Conservation (phyloP, 2,113 vertebrate genomes). For the Spheniscus mendiculus region DNA sequence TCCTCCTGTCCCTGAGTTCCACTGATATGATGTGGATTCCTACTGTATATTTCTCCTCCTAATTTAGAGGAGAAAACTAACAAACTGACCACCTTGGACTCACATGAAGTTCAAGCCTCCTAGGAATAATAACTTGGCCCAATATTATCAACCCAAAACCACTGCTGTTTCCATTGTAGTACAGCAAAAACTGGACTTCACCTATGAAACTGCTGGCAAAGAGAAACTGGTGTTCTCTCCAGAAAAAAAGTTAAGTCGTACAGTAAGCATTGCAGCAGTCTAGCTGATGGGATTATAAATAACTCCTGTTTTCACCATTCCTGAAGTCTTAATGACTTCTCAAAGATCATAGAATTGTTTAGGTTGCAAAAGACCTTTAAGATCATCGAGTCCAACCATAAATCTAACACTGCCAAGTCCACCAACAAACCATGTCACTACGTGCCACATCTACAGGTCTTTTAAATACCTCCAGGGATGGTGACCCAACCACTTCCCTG, state of each 20-base stretch:
- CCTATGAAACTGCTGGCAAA: background rate
- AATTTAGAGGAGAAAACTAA: background rate
- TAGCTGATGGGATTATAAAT: background rate
- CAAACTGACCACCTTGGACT: background rate
- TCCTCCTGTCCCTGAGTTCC: background rate
- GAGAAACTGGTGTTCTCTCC: background rate
- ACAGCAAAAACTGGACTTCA: background rate
- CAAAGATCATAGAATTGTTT: background rate
- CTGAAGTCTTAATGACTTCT: background rate
- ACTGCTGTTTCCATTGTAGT: no score
- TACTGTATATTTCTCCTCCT: background rate
- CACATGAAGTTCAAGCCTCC: background rate
- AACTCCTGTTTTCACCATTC: background rate
- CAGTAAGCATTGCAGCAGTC: background rate
- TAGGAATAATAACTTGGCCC: background rate
- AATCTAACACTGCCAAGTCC: no score
- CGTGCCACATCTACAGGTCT: no score
- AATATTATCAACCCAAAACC: background rate
- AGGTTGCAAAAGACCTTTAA: background rate
- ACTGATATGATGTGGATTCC: background rate
- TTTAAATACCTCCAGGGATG: no score
- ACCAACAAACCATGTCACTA: no score
- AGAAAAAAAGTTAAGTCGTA: background rate
- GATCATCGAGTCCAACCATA: no score
- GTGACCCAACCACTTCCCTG: no score